A percentile compares a stretch with the other conserved stretches of the same genome.
phyloP scores from a whole-genome alignment of 2,888 invertebrate genomes.

The Drosophila atroscutellata region DNA sequence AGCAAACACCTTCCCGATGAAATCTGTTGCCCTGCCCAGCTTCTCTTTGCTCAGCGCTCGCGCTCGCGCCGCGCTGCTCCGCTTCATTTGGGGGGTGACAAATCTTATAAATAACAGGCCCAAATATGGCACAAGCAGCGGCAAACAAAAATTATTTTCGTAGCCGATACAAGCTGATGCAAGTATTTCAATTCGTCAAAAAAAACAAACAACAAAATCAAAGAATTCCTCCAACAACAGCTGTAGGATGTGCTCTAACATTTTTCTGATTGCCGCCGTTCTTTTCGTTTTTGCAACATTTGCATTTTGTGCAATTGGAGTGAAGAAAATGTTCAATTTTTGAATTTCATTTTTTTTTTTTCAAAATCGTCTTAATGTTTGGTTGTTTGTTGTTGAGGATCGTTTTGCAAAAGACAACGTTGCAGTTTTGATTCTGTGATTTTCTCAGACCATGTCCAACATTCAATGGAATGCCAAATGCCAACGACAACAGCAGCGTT shows the following conservation, averaged over 20 bases:
- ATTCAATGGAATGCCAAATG: slow-evolving; percentile 33
- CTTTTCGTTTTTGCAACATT: slow-evolving; percentile 35
- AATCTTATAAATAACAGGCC: slow-evolving; percentile 52
- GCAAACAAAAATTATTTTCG: slow-evolving; percentile 37
- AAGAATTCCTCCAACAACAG: slow-evolving; percentile 23
- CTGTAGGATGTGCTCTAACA: slow-evolving; percentile 16
- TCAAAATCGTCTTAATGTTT: background rate
- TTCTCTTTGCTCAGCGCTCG: background rate
- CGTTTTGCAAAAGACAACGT: slow-evolving; percentile 47
- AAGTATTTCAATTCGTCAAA: slow-evolving; percentile 13
- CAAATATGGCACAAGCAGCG: slow-evolving; percentile 40
- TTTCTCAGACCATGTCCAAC: slow-evolving; percentile 36
- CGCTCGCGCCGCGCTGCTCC: background rate
- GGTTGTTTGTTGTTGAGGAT: slow-evolving; percentile 25
- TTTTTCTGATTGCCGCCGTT: background rate
- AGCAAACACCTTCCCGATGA: slow-evolving; percentile 1
- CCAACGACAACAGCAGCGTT: slow-evolving; percentile 2
- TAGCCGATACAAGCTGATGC: background rate
- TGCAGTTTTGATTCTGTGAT: slow-evolving; percentile 30
- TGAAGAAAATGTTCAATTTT: slow-evolving; percentile 15
- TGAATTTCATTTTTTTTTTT: slow-evolving; percentile 8
- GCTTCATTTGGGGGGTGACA: slow-evolving; percentile 40
- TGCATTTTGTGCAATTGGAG: slow-evolving; percentile 18
- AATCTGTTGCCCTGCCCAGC: background rate
- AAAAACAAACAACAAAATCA: background rate